Conservation (phyloP, 53 echinoderm and acorn worm species). For the Zoroaster sp. region DNA sequence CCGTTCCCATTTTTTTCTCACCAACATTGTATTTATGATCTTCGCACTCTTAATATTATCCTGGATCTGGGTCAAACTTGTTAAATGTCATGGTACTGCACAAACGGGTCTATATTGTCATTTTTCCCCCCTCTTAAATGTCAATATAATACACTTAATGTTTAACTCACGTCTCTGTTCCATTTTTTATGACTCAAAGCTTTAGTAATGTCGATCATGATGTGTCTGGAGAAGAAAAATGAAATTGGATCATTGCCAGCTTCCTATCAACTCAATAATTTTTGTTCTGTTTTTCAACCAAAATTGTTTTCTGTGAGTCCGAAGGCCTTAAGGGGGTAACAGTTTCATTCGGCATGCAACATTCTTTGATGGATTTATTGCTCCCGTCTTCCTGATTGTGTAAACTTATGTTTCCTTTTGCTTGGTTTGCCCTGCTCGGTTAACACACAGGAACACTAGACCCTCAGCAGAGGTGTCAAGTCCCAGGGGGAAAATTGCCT, state of each 20-base stretch:
- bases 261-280: constrained; percentile 21
- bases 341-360: constrained; percentile 18
- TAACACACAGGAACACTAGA: not conserved
- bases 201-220: not conserved
- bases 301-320: not conserved
- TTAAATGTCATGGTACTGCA: constrained; percentile 11
- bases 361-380: constrained; percentile 42
- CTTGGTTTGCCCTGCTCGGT: not conserved
- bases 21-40: not conserved
- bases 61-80: not conserved
- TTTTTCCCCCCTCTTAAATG: not conserved
- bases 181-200: not conserved
- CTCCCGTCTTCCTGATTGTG: constrained; percentile 45
- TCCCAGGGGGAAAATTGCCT: constrained; percentile 37
- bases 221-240: not conserved
- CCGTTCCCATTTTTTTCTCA: not conserved
- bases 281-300: not conserved
- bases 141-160: not conserved
- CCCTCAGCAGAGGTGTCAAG: not conserved
- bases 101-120: not conserved
- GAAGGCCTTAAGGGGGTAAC: not conserved
- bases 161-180: not conserved
- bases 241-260: constrained; percentile 18
- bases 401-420: constrained; percentile 16
- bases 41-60: not conserved